Base-by-base conservation (phyloP, 2,888 invertebrate species). In the Rhagonycha lutea region DNA sequence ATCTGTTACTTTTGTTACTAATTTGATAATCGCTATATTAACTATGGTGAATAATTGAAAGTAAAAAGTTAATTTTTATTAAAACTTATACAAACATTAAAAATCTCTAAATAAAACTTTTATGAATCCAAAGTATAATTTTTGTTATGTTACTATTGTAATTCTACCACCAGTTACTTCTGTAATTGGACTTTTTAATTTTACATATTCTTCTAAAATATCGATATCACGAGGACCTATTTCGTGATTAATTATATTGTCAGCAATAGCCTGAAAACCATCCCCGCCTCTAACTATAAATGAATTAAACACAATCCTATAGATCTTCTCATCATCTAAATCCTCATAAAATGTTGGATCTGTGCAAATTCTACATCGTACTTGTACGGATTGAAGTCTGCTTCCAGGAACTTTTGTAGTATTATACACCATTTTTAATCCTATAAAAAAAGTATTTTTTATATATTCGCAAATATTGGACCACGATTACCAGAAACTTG, bases 221-320 rank as follows among this genome's bases (percentile, higher is more conserved):
- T 91, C 90, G 79, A 90, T 89, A 83, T 93, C 93, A 0, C 89
- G 79, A 0, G 85, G 86, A 29, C 91, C 89, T 68, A 86, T 85
- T 69, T 85, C 82, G 26, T 89, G 73, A 83, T 92, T 91, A 75
- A 89, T 86, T 14, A 91, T 85, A 81, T 91, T 88, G 0, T 90
- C 83, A 0, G 88, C 84, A 63, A 92, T 79, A 82, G 89, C 87
- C 77, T 87, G 81, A 83, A 89, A 93, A 0, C 92, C 93, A 83
- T 94, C 93, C 69, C 94, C 94, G 8, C 94, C 94, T 26, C 88
- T 88, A 1, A 90, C 90, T 72, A 94, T 86, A 83, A 91, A 94
- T 81, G 89, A 88, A 69, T 91, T 89, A 1, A 91, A 84, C 14
- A 92, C 87, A 1, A 95, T 87, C n/a, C 91, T 88, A 87, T 96